phyloP scores from a whole-genome alignment of 1,140 invertebrate species.

The Anoplolepis gracilipes region DNA sequence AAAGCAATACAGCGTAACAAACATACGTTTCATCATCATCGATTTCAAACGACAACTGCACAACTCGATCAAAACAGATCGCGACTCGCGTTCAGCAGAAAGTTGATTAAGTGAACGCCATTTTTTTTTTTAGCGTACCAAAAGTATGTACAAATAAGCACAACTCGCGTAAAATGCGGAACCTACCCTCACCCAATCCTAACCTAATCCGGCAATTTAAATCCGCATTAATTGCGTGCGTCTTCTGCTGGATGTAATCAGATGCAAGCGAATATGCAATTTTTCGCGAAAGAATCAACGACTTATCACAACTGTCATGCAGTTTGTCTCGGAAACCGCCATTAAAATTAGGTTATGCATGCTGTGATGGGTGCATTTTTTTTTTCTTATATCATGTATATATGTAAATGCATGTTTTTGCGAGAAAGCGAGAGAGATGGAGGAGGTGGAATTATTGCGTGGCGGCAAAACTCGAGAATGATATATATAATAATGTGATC shows the following conservation, averaged over 20 bases:
- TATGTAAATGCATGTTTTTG: not conserved
- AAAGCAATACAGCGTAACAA: not conserved
- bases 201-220: not conserved
- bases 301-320: not conserved
- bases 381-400: not conserved
- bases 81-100: constrained; percentile 1
- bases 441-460: not conserved
- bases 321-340: not conserved
- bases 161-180: not conserved
- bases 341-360: no score
- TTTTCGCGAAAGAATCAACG: not conserved
- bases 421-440: no score
- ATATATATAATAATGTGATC: not conserved
- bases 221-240: no score
- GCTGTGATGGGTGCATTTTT: not conserved
- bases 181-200: not conserved
- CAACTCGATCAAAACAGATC: not conserved
- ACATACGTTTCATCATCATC: constrained; percentile 36
- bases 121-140: constrained; percentile 26
- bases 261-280: not conserved
- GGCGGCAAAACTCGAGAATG: not conserved
- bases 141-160: constrained; percentile 35
- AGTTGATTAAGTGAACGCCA: constrained; percentile 43
- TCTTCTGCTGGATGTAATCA: not conserved
- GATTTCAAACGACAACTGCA: not conserved